Evolutionary conservation across 2,797 vertebrate species (phyloP).

Genomic region (Rhinogobio ventralis): DNA sequence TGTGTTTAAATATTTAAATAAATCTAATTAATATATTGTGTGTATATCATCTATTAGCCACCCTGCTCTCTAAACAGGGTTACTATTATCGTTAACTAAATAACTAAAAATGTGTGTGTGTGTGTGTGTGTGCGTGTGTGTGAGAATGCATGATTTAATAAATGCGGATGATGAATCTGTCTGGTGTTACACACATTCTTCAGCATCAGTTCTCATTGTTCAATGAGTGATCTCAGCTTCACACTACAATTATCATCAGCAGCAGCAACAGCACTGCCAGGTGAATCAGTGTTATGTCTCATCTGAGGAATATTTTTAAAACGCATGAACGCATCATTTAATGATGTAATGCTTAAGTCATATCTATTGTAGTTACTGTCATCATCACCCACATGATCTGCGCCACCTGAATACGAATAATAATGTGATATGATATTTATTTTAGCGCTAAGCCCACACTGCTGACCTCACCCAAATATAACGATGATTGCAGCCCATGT

Average conservation of each 20-base stretch:
- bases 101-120: background rate
- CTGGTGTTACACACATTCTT: slow-evolving; percentile 45
- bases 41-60: background rate
- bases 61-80: background rate
- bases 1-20: background rate
- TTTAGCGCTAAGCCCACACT: background rate
- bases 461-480: slow-evolving; percentile 38
- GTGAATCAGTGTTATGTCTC: slow-evolving; percentile 9
- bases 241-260: slow-evolving; percentile 23
- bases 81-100: background rate
- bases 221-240: slow-evolving; percentile 31
- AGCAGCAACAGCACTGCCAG: background rate
- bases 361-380: slow-evolving; percentile 6
- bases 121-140: no score
- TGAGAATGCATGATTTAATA: background rate
- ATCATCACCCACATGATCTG: slow-evolving; percentile 14
- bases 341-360: slow-evolving; percentile 31
- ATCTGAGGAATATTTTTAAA: background rate
- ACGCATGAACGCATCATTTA: slow-evolving; percentile 9
- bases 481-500: slow-evolving; percentile 17
- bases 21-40: background rate
- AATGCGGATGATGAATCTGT: slow-evolving; percentile 34
- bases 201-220: slow-evolving; percentile 34
- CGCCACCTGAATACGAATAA: background rate
- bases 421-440: no score